Evolutionary conservation across 2,113 vertebrate species (phyloP).

Genomic region (Cromileptes altivelis): DNA sequence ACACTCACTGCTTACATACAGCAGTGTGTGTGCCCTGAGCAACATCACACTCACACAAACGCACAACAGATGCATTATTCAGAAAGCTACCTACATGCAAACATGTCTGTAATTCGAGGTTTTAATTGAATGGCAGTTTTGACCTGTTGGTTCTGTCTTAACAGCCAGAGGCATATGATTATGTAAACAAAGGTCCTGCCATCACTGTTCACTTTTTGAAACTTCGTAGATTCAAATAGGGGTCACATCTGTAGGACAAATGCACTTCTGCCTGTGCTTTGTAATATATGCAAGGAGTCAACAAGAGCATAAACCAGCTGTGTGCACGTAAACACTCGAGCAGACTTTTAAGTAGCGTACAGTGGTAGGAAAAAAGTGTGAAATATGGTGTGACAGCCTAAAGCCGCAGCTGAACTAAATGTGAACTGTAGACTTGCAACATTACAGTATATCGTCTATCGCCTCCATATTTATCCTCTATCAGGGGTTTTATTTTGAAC

Average conservation of each 20-base stretch:
- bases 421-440: constrained; percentile 36
- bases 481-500: constrained; percentile 15
- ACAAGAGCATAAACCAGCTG: constrained; percentile 7
- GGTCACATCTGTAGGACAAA: constrained; percentile 23
- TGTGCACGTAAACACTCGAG: not conserved
- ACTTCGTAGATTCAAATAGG: not conserved
- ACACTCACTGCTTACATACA: not conserved
- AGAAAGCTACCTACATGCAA: constrained; percentile 7
- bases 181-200: constrained; percentile 4
- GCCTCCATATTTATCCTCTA: constrained; percentile 19
- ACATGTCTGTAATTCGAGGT: constrained; percentile 10
- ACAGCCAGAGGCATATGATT: not conserved
- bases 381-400: constrained; percentile 40
- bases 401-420: constrained; percentile 48
- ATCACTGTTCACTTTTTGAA: not conserved
- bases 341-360: constrained; percentile 6
- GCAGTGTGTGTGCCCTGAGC: not conserved
- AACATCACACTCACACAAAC: not conserved
- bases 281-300: constrained; percentile 26
- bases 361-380: not conserved
- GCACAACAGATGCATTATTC: constrained; percentile 39
- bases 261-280: constrained; percentile 11
- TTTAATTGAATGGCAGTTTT: constrained; percentile 12
- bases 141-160: constrained; percentile 4
- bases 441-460: not conserved